Conservation (phyloP, 2,797 vertebrate genomes). For the Sarcoramphus papa region DNA sequence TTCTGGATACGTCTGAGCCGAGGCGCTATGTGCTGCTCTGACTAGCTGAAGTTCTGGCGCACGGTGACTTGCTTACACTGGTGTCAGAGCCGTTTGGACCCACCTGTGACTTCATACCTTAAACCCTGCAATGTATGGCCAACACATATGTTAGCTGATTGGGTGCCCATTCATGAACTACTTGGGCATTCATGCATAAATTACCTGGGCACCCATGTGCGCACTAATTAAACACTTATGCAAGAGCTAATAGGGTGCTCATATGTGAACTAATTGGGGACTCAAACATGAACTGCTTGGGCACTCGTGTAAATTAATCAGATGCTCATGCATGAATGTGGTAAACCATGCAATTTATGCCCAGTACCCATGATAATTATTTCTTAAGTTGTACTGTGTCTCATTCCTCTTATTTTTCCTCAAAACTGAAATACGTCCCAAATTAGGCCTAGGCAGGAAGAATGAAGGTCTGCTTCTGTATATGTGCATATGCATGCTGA, state of each 20-base stretch:
- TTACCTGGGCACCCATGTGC: neutral
- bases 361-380: neutral
- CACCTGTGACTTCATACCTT: neutral
- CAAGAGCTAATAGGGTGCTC: neutral
- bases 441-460: neutral
- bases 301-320: rapidly evolving
- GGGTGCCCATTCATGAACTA: neutral
- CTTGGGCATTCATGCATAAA: neutral
- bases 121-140: neutral
- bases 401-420: neutral
- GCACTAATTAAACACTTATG: neutral
- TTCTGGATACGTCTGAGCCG: rapidly evolving
- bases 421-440: neutral
- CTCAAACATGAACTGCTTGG: neutral
- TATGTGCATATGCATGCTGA: rapidly evolving
- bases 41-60: neutral
- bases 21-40: rapidly evolving
- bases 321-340: neutral
- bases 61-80: rapidly evolving
- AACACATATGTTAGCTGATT: neutral
- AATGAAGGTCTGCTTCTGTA: neutral
- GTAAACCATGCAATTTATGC: neutral
- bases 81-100: neutral
- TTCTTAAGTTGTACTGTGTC: neutral
- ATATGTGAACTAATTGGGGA: neutral